phyloP scores from a whole-genome alignment of 1,140 invertebrate genomes.

The Bilobella aurantiaca region DNA sequence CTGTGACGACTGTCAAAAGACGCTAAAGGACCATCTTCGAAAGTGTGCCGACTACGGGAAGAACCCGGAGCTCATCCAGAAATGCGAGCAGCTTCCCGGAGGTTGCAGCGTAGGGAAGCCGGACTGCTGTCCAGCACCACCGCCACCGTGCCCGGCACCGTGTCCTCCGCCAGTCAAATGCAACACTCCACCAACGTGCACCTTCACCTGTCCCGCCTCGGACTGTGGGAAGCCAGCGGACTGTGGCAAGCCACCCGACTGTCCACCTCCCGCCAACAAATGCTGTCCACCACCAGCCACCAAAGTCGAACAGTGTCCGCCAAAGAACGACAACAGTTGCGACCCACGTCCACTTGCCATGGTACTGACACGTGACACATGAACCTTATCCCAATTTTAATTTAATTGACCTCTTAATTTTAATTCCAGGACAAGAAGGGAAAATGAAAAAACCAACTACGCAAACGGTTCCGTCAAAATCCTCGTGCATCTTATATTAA shows the following conservation, averaged over 20 bases:
- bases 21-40: not conserved
- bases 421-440: not conserved
- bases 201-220: constrained; percentile 15
- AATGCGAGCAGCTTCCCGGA: not conserved
- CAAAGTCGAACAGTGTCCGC: not conserved
- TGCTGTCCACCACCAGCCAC: not conserved
- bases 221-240: not conserved
- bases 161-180: constrained; percentile 6
- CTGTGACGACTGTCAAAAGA: not conserved
- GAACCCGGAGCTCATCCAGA: not conserved
- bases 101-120: not conserved
- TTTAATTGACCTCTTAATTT: not conserved
- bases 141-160: not conserved
- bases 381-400: not conserved
- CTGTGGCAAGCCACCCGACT: no score
- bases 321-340: not conserved
- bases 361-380: no score
- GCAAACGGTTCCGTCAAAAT: no score
- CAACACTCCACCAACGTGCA: constrained; percentile 10
- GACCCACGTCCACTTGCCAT: constrained; percentile 6
- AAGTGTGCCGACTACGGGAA: constrained; percentile 4
- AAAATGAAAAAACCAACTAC: no score
- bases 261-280: no score
- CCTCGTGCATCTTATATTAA: no score
- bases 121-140: constrained; percentile 14